Conservation (phyloP, 2,888 invertebrate species). For the Aproaerema taeniolella region DNA sequence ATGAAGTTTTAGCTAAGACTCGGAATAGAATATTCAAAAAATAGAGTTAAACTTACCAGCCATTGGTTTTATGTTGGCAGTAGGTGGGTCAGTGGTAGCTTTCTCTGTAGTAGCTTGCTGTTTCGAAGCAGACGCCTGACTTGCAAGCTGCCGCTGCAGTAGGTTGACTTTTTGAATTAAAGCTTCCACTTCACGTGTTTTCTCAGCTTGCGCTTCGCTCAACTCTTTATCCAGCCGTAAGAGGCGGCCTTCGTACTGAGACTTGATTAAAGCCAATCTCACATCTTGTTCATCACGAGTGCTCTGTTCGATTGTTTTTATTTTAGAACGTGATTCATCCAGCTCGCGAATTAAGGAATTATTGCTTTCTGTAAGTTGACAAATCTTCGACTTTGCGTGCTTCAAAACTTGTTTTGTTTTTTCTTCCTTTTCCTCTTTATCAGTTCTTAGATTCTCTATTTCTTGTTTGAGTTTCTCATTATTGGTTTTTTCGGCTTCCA, state of each 20-base stretch:
- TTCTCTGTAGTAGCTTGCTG: conserved; percentile 76
- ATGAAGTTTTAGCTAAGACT: too few relatives aligned
- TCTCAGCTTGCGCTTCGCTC: conserved; percentile 79
- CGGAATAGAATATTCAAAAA: too few relatives aligned
- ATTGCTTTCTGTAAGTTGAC: conserved; percentile 83
- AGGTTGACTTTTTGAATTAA: conserved; percentile 83
- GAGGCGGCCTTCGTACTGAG: conserved; percentile 83
- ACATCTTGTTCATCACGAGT: conserved; percentile 77
- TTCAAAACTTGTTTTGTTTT: conserved; percentile 82
- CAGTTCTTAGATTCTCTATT: conserved; percentile 76
- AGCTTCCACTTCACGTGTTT: conserved; percentile 81
- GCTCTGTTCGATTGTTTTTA: conserved; percentile 69
- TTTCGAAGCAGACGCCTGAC: conserved; percentile 83
- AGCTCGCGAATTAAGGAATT: conserved; percentile 79
- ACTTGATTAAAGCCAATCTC: conserved; percentile 79
- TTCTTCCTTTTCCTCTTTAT: conserved; percentile 79
- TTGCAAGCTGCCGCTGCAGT: conserved; percentile 83
- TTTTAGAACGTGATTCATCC: conserved; percentile 67
- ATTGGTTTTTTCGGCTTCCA: conserved; percentile 71
- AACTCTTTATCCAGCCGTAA: conserved; percentile 85
- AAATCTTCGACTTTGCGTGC: conserved; percentile 85
- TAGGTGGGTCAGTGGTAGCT: conserved; percentile 79
- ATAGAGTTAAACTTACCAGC: conserved; percentile 79
- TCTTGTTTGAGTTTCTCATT: conserved; percentile 82
- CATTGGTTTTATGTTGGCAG: conserved; percentile 97